phyloP scores from a whole-genome alignment of 2,113 vertebrate species.

The Hydrochoerus hydrochaeris region DNA sequence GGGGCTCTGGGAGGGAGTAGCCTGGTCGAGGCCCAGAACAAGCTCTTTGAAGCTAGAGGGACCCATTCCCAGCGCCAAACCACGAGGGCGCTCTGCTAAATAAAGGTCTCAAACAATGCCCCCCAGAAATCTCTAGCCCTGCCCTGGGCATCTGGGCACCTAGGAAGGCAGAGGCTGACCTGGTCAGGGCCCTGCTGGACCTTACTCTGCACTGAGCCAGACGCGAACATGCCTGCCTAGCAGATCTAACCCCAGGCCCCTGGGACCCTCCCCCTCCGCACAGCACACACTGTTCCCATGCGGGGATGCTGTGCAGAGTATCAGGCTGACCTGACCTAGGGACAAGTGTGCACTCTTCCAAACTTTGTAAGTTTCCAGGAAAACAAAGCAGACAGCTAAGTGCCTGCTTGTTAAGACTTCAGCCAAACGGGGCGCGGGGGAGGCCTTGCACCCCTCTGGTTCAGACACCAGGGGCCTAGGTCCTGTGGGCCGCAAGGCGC shows the following conservation, averaged over 20 bases:
- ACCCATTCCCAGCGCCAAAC: background rate
- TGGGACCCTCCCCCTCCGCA: too few species aligned
- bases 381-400: background rate
- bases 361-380: background rate
- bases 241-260: background rate
- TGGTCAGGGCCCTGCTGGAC: background rate
- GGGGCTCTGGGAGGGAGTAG: background rate
- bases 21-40: conserved; percentile 38
- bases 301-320: fast-evolving
- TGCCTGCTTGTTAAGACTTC: background rate
- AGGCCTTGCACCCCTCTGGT: background rate
- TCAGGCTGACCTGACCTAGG: background rate
- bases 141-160: background rate
- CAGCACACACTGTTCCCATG: background rate
- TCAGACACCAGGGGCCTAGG: background rate
- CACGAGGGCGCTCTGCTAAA: background rate
- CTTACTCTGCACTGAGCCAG: background rate
- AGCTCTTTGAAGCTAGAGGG: background rate
- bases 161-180: background rate
- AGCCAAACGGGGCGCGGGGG: background rate
- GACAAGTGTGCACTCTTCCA: background rate
- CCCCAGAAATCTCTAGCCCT: background rate
- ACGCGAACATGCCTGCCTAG: background rate
- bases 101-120: background rate
- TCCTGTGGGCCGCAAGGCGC: background rate